A percentile compares a stretch with the other conserved stretches of the same genome.
These are phyloP conservation scores for Diadromus collaris DNA, from an alignment of 2,888 invertebrate genomes.

Conservation along the genomic window DNA sequence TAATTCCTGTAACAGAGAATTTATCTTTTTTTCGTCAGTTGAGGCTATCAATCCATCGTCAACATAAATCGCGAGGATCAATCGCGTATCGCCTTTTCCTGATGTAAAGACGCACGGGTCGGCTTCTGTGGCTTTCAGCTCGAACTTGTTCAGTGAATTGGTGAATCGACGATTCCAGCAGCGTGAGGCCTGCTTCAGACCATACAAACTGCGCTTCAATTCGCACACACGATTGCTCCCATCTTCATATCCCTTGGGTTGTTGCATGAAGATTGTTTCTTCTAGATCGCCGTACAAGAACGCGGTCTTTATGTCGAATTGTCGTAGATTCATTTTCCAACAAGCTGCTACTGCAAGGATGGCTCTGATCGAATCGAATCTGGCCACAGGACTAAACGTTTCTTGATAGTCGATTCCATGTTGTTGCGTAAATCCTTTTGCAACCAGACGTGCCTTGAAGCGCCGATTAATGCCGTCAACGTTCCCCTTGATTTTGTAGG, in stretches of 20 bases:
- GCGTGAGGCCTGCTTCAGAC: conserved; percentile 69
- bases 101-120: conserved; percentile 66
- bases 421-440: conserved; percentile 61
- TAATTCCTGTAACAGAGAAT: conserved; percentile 28
- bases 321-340: conserved; percentile 45
- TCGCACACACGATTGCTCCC: conserved; percentile 61
- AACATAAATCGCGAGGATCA: conserved; percentile 57
- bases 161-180: conserved; percentile 67
- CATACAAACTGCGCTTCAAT: conserved; percentile 68
- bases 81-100: conserved; percentile 9
- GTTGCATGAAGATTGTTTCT: conserved; percentile 61
- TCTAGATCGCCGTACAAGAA: conserved; percentile 61
- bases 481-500: conserved; percentile 62
- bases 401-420: conserved; percentile 61
- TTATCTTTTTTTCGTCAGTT: conserved; percentile 40
- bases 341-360: conserved; percentile 58
- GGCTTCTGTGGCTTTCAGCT: conserved; percentile 60
- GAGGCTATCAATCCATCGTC: conserved; percentile 59
- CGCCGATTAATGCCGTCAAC: conserved; percentile 55
- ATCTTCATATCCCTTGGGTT: conserved; percentile 46
- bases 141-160: conserved; percentile 58
- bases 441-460: conserved; percentile 65
- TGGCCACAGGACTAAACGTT: conserved; percentile 62
- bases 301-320: conserved; percentile 63
- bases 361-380: conserved; percentile 50